phyloP scores from a whole-genome alignment of 2,888 invertebrate species.

The Synergus itoensis region DNA sequence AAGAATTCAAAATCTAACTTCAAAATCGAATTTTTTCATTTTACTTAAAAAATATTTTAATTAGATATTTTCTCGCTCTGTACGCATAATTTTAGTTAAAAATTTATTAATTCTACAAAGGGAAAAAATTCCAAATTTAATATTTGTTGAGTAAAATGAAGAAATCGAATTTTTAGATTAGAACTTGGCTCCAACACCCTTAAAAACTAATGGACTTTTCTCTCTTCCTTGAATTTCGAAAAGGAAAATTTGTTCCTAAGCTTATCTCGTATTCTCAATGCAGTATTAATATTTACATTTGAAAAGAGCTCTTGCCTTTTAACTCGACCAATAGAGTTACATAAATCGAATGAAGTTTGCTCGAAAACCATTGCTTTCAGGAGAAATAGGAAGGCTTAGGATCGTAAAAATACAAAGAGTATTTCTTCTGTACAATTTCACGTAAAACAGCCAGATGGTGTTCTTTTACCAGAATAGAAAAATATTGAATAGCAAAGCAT shows the following conservation, averaged over 20 bases:
- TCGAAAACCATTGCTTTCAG: conserved; percentile 10
- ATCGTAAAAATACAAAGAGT: not conserved
- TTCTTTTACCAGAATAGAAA: not conserved
- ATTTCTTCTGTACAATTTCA: not conserved
- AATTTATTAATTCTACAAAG: no score
- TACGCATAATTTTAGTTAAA: no score
- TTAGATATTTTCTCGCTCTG: no score
- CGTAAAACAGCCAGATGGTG: not conserved
- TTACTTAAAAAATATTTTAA: no score
- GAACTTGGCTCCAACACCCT: no score
- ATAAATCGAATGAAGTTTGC: not conserved
- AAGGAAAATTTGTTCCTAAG: not conserved
- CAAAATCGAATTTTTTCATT: no score
- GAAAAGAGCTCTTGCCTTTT: conserved; percentile 17
- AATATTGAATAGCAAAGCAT: not conserved
- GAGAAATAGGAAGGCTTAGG: conserved; percentile 20
- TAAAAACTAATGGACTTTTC: no score
- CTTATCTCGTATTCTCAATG: not conserved
- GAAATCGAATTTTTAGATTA: no score
- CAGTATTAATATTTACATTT: conserved; percentile 19
- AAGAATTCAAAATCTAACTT: no score
- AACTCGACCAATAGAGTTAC: not conserved
- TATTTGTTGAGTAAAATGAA: no score
- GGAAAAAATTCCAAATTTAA: no score
- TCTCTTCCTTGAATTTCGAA: not conserved